phyloP scores from a whole-genome alignment of 2,797 vertebrate genomes.

The Sebastes matsubarae region DNA sequence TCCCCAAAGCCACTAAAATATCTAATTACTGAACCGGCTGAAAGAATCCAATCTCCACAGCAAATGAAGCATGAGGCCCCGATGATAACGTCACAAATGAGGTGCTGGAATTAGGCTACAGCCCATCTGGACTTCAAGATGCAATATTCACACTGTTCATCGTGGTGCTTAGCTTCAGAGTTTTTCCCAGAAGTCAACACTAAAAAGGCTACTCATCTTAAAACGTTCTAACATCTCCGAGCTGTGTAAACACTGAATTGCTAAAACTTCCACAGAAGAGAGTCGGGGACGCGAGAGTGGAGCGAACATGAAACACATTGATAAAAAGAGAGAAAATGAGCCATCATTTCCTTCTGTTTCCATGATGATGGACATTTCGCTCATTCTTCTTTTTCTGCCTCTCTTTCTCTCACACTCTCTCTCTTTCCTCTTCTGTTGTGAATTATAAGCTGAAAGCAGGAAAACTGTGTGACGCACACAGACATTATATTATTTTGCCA shows the following conservation, averaged over 20 bases:
- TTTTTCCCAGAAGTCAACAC: conserved; percentile 14
- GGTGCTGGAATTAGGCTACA: conserved; percentile 18
- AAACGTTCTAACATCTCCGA: not conserved
- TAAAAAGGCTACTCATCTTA: not conserved
- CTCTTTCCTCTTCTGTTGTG: not conserved
- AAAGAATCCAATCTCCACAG: conserved; percentile 47
- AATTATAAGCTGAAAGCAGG: not conserved
- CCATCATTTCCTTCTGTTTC: conserved; percentile 8
- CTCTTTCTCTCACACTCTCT: no score
- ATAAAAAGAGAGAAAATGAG: not conserved
- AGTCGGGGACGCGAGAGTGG: not conserved
- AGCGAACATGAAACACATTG: not conserved
- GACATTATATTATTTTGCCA: not conserved
- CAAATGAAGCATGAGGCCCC: conserved; percentile 40
- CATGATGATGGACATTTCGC: conserved; percentile 17
- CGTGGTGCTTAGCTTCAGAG: not conserved
- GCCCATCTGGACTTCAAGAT: conserved; percentile 49
- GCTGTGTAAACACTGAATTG: not conserved
- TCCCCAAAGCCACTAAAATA: conserved; percentile 26
- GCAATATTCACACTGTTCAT: conserved; percentile 25
- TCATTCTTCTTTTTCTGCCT: not conserved
- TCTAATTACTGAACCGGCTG: conserved; percentile 36
- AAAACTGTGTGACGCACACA: not conserved
- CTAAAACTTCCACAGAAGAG: not conserved
- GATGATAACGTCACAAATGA: conserved; percentile 50